Conservation (phyloP, 1,140 invertebrate species). For the Orussus abietinus region DNA sequence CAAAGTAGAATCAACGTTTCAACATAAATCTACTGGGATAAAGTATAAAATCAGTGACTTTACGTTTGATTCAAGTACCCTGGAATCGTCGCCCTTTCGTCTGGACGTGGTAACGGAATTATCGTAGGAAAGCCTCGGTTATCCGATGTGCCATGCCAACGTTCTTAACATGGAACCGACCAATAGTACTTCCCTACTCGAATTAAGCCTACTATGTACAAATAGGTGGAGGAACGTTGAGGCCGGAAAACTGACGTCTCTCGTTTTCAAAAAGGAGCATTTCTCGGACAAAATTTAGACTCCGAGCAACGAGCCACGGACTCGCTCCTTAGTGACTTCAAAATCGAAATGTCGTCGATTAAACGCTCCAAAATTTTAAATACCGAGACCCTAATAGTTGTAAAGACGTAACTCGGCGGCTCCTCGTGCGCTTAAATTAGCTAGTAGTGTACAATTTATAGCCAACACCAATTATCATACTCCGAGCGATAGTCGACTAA, state of each 20-base stretch:
- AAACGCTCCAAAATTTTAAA: no score
- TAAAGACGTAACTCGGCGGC: background rate
- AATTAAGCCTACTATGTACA: constrained; percentile 29
- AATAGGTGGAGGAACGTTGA: background rate
- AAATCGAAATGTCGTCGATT: no score
- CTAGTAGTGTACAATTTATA: constrained; percentile 38
- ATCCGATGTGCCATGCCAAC: constrained; percentile 6
- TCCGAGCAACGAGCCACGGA: no score
- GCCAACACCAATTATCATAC: constrained; percentile 27
- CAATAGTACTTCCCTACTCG: constrained; percentile 4
- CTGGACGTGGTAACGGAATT: constrained; percentile 19
- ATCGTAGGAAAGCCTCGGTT: constrained; percentile 12
- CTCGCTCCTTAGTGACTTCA: no score
- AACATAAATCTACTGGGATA: no score
- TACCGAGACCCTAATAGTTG: no score
- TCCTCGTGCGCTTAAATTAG: constrained; percentile 17
- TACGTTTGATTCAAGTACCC: constrained; percentile 36
- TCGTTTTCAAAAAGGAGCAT: no score
- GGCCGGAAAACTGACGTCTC: background rate
- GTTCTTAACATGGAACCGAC: constrained; percentile 4
- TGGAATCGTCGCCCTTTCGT: constrained; percentile 29
- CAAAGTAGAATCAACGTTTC: no score
- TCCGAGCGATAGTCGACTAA: constrained; percentile 20
- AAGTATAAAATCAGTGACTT: no score
- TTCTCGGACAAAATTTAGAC: no score